Base-by-base conservation (phyloP, 2,888 invertebrate species). In the Pecten maximus region DNA sequence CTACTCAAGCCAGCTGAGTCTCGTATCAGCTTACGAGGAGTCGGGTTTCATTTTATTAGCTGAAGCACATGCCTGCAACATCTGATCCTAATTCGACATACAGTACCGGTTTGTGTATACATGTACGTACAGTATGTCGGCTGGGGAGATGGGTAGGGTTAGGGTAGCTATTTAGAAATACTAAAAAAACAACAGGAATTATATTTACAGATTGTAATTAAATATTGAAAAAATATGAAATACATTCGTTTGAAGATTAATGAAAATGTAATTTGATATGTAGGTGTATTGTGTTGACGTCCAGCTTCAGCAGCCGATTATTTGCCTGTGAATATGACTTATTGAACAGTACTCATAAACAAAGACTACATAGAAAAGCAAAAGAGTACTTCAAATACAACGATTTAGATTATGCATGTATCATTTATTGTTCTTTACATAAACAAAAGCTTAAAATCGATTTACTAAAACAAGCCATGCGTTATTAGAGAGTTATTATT, bases 1-100 rank as follows among this genome's bases (percentile, higher is more conserved):
- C 35, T 74, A 74, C 74, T 74, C 28, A 6, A 23, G 15, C 74
- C 74, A 74, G 74, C 74, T 74, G 74, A 74, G 74, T 28, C 12
- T 15, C 74, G 0, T 74, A 74, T 90, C 91, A 91, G 91, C 89
- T 91, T 89, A 91, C 88, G 48, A 19, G 44, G 44, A 74, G 40
- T 89, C 86, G 35, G 35, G 40, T 91, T 89, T 54, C 91, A 40
- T 74, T 91, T 91, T 91, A 91, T 90, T 89, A 91, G 40, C 89
- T 54, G 54, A 88, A 91, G 88, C 91, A 91, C 88, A 91, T 89
- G 91, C 87, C 44, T 15, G 74, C 87, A 88, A 88, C 91, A 91
- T 91, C 89, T 91, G 91, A 91, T 89, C 89, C 91, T 60, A 91
- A 89, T 91, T 88, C 39, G 23, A 44, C 50, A 48, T 87, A n/a